Conservation (phyloP, 2,888 invertebrate species). For the Serrognathus titanus region DNA sequence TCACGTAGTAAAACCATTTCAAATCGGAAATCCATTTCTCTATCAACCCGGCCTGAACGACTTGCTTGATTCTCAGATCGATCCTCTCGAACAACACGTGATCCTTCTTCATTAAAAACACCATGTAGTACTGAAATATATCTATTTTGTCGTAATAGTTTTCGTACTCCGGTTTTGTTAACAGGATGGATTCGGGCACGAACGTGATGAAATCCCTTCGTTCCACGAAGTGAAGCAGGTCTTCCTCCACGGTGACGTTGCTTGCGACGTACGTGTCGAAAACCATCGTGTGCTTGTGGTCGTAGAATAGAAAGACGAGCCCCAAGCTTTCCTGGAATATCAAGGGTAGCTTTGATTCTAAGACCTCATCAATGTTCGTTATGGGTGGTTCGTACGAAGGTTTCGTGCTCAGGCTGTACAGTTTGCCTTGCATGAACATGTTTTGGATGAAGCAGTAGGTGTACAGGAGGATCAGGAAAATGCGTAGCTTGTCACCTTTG, state of each 20-base stretch:
- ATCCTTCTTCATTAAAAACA: slow-evolving; percentile 10
- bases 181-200: slow-evolving; percentile 1
- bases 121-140: not conserved
- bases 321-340: slow-evolving; percentile 7
- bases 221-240: slow-evolving; percentile 7
- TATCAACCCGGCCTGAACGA: slow-evolving; percentile 8
- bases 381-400: slow-evolving; percentile 11
- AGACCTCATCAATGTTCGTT: slow-evolving; percentile 3
- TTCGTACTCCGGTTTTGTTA: slow-evolving; percentile 7
- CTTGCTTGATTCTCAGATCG: not conserved
- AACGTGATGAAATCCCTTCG: slow-evolving; percentile 13
- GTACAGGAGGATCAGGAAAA: slow-evolving; percentile 4
- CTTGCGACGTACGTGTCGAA: slow-evolving; percentile 6
- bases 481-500: not conserved
- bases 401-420: slow-evolving; percentile 8
- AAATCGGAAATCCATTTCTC: slow-evolving; percentile 12
- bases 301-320: slow-evolving; percentile 6
- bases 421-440: slow-evolving; percentile 9
- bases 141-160: slow-evolving; percentile 7
- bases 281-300: slow-evolving; percentile 3
- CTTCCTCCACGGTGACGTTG: slow-evolving; percentile 1
- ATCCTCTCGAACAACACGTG: slow-evolving; percentile 11
- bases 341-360: slow-evolving; percentile 5
- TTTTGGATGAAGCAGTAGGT: slow-evolving; percentile 5
- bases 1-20: slow-evolving; percentile 3